phyloP scores from a whole-genome alignment of 2,797 vertebrate species.

The Pangasius macronema region DNA sequence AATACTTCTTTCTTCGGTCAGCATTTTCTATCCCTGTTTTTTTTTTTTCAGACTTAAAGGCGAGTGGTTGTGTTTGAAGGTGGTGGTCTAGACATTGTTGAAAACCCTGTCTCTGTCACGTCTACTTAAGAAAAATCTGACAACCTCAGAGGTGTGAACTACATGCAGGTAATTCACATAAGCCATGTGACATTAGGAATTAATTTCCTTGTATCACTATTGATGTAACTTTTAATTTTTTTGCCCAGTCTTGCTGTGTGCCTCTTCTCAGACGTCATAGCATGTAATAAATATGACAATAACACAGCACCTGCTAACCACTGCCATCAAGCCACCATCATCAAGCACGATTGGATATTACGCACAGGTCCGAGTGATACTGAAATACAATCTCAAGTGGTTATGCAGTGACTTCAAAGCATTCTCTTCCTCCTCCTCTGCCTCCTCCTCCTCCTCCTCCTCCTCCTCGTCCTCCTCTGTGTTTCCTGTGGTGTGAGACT shows the following conservation, averaged over 20 bases:
- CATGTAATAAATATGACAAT: not conserved
- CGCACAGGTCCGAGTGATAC: not conserved
- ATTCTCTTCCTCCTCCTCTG: not conserved
- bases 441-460: not conserved
- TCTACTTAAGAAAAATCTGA: not conserved
- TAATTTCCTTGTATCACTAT: not conserved
- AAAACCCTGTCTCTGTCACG: no score
- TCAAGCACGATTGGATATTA: not conserved
- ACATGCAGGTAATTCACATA: not conserved
- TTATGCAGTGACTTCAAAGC: slow-evolving; percentile 22
- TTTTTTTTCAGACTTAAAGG: no score
- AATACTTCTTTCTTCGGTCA: no score
- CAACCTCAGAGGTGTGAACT: not conserved
- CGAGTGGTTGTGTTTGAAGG: no score
- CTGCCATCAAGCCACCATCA: not conserved
- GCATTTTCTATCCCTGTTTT: no score
- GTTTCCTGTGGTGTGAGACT: not conserved
- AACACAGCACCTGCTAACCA: not conserved
- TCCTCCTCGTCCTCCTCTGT: not conserved
- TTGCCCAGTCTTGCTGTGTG: not conserved
- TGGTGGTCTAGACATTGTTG: no score
- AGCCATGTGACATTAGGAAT: not conserved
- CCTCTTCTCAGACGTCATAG: not conserved
- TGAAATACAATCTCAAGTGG: slow-evolving; percentile 19
- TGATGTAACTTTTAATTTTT: not conserved